phyloP scores from a whole-genome alignment of 2,888 invertebrate genomes.

The Protodeltote pygarga region DNA sequence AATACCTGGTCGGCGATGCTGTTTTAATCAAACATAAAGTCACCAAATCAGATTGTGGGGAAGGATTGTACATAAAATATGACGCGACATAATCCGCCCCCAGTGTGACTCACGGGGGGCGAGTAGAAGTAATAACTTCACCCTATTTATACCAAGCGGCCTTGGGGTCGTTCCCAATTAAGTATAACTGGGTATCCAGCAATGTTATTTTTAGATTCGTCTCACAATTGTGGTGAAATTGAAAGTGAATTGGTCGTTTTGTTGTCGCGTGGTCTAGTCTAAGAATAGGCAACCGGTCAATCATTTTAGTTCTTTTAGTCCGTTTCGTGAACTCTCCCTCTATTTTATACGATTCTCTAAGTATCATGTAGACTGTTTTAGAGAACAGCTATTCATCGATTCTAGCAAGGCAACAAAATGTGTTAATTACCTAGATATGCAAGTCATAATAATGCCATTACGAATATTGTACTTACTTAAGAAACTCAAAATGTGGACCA shows the following conservation, averaged over 20 bases:
- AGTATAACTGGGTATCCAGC: conserved; percentile 49
- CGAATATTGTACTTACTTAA: no score
- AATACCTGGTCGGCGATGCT: not conserved
- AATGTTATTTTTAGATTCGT: conserved; percentile 41
- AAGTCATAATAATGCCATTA: no score
- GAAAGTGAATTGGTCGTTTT: conserved; percentile 23
- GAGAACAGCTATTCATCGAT: no score
- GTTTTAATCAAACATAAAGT: conserved; percentile 25
- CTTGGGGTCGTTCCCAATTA: conserved; percentile 66
- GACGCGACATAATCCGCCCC: conserved; percentile 42
- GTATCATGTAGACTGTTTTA: no score
- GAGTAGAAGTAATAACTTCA: conserved; percentile 59
- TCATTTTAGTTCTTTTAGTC: conserved; percentile 26
- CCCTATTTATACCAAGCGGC: conserved; percentile 59
- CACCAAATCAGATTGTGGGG: conserved; percentile 44
- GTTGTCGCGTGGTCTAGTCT: conserved; percentile 19
- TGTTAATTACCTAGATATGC: no score
- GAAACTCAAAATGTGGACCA: no score
- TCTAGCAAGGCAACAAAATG: no score
- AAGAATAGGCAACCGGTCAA: conserved; percentile 27
- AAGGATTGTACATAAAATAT: conserved; percentile 55
- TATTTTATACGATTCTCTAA: no score
- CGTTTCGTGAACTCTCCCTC: conserved; percentile 13
- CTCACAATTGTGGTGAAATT: conserved; percentile 28
- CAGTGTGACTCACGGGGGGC: conserved; percentile 52